Percentiles rank a stretch among this genome's conserved stretches.
These are phyloP conservation scores for Calameuta pallipes DNA, from an alignment of 2,888 invertebrate species.

Conservation along the genomic window DNA sequence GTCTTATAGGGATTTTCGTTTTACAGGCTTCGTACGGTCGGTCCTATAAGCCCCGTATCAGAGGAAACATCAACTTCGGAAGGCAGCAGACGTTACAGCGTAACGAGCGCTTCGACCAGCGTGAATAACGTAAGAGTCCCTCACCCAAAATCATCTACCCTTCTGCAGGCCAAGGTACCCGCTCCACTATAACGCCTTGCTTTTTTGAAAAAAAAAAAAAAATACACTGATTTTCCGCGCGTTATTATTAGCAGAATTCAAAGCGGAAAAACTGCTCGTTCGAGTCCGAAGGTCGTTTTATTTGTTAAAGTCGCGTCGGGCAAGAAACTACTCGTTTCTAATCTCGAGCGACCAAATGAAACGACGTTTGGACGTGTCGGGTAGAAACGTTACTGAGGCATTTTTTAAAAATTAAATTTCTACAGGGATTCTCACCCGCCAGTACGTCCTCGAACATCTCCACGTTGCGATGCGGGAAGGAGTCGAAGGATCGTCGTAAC, in stretches of 20 bases:
- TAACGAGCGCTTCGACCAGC: conserved; percentile 52
- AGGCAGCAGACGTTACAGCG: conserved; percentile 50
- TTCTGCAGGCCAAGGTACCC: conserved; percentile 51
- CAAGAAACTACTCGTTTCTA: background rate
- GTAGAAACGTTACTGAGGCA: background rate
- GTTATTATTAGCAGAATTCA: background rate
- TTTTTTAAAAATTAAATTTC: background rate
- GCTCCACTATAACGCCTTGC: conserved; percentile 14
- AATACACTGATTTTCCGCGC: background rate
- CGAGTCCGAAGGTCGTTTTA: background rate
- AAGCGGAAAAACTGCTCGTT: background rate
- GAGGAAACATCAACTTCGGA: conserved; percentile 51
- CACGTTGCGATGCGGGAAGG: conserved; percentile 62
- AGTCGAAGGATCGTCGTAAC: conserved; percentile 83
- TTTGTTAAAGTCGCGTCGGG: background rate
- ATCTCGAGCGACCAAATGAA: background rate
- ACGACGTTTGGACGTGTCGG: background rate
- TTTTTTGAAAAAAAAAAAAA: background rate
- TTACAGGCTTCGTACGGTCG: conserved; percentile 55
- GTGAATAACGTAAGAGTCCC: conserved; percentile 57
- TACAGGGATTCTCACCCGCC: conserved; percentile 54
- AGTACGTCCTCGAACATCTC: conserved; percentile 54
- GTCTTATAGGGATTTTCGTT: background rate
- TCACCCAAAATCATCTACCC: conserved; percentile 48
- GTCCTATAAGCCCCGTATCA: conserved; percentile 50